phyloP scores from a whole-genome alignment of 2,888 invertebrate species.

The Eupsilia transversa region DNA sequence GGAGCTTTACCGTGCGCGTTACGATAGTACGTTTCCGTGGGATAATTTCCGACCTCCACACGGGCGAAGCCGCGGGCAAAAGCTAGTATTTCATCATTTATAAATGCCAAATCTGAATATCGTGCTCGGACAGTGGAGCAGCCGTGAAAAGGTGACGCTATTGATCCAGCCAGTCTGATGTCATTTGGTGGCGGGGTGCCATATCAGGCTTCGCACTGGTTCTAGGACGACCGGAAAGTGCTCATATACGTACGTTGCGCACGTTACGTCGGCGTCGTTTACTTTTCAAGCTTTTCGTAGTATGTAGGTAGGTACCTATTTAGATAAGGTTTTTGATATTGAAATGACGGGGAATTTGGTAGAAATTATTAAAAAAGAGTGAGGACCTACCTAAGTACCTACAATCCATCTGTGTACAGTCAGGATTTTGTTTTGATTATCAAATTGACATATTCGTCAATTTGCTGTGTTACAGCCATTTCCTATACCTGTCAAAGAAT shows the following conservation, averaged over 20 bases:
- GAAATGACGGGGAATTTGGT: neutral
- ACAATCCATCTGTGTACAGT: neutral
- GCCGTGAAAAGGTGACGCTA: slow-evolving; percentile 47
- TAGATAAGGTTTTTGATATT: neutral
- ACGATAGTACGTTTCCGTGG: too few species aligned
- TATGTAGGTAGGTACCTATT: too few species aligned
- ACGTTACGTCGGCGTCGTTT: neutral
- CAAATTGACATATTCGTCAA: neutral
- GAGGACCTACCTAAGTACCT: neutral
- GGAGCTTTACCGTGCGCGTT: too few species aligned
- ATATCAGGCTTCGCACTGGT: slow-evolving; percentile 34
- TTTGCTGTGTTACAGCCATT: neutral
- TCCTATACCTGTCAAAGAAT: neutral
- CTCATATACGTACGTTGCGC: slow-evolving; percentile 1
- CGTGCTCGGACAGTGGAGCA: neutral
- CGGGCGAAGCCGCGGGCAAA: too few species aligned
- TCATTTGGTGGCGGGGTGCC: slow-evolving; percentile 32
- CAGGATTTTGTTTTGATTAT: too few species aligned
- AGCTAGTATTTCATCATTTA: neutral
- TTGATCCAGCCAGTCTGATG: slow-evolving; percentile 42
- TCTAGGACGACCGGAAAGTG: slow-evolving; percentile 32
- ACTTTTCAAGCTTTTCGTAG: slow-evolving; percentile 16
- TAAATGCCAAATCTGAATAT: slow-evolving; percentile 30
- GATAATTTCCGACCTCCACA: too few species aligned
- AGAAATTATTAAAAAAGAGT: neutral